phyloP scores from a whole-genome alignment of 2,888 invertebrate species.

The Parnassius smintheus region DNA sequence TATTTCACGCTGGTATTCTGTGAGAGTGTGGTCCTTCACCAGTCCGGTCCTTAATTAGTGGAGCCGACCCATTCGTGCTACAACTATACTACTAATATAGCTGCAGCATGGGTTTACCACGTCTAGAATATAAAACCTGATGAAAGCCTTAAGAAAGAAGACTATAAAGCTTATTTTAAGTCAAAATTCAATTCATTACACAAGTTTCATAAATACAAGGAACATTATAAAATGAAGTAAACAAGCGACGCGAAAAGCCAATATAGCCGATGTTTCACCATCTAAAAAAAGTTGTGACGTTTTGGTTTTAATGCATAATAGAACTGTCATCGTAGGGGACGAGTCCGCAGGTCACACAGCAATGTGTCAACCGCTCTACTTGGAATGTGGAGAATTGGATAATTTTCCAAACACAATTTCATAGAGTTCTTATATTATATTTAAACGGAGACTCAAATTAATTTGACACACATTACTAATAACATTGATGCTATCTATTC shows the following conservation, averaged over 20 bases:
- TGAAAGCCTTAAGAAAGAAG: too few relatives aligned
- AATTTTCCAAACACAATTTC: conserved; percentile 4
- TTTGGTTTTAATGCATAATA: conserved; percentile 7
- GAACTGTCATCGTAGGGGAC: conserved; percentile 9
- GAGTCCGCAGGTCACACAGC: neutral
- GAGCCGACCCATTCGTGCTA: too few relatives aligned
- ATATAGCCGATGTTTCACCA: neutral
- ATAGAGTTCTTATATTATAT: neutral
- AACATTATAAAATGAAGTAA: neutral
- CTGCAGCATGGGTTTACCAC: too few relatives aligned
- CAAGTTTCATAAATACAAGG: too few relatives aligned
- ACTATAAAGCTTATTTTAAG: too few relatives aligned
- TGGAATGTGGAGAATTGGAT: conserved; percentile 12
- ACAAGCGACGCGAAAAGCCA: neutral
- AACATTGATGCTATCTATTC: conserved; percentile 9
- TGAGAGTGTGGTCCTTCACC: too few relatives aligned
- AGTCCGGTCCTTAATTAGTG: too few relatives aligned
- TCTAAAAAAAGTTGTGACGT: conserved; percentile 8
- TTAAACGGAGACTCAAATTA: conserved; percentile 1
- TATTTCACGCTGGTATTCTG: too few relatives aligned
- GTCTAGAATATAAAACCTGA: too few relatives aligned
- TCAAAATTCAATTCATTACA: too few relatives aligned
- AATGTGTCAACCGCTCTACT: conserved; percentile 8
- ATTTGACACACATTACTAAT: conserved; percentile 18
- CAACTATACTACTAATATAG: too few relatives aligned